These are phyloP conservation scores for Furcifer pardalis DNA, from an alignment of 2,797 vertebrate genomes.

Conservation along the genomic window DNA sequence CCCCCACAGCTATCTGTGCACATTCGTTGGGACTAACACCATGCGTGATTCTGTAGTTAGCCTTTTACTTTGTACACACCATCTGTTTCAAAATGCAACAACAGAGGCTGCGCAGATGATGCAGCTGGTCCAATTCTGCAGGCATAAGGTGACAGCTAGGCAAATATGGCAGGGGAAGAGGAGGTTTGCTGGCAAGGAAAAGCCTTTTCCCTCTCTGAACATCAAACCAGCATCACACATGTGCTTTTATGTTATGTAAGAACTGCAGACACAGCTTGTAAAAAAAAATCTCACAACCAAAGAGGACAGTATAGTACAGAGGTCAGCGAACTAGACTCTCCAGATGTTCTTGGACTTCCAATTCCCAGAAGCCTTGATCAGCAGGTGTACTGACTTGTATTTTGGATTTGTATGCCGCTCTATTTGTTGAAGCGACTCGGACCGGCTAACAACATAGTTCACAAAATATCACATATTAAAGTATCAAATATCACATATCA, in stretches of 20 bases:
- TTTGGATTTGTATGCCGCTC: too few species aligned
- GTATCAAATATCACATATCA: too few species aligned
- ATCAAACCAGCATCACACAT: background rate
- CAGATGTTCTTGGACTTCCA: too few species aligned
- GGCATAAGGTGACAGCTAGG: background rate
- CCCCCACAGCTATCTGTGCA: background rate
- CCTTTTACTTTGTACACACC: background rate
- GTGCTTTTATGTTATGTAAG: background rate
- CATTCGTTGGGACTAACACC: background rate
- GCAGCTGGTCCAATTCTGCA: background rate
- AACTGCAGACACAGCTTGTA: background rate
- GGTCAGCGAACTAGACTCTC: too few species aligned
- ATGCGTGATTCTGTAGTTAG: background rate
- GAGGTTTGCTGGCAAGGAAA: background rate
- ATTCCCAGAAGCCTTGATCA: too few species aligned
- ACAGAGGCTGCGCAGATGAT: too few species aligned
- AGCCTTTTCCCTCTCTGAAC: background rate
- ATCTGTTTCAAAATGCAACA: background rate
- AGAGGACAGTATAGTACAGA: too few species aligned
- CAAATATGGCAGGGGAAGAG: background rate
- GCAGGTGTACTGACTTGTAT: too few species aligned
- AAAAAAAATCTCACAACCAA: background rate
- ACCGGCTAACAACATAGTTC: too few species aligned
- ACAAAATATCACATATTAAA: too few species aligned
- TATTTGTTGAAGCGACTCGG: too few species aligned